Base-by-base conservation (phyloP, 2,888 invertebrate species). In the Leptinotarsa rubiginosa region DNA sequence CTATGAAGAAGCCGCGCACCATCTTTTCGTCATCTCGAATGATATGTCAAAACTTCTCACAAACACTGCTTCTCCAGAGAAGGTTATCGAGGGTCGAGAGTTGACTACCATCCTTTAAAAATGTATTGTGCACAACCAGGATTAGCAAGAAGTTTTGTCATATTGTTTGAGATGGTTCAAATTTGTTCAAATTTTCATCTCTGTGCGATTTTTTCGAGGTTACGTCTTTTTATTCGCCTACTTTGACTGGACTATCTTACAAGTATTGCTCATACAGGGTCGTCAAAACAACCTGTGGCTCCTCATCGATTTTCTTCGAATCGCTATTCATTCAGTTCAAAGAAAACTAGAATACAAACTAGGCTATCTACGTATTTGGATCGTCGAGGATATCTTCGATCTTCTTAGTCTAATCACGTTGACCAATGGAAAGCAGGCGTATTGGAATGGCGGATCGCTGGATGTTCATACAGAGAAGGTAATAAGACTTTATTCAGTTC, bases 231-330 rank as follows among this genome's bases (percentile, higher is more conserved):
- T 41, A 41, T 41, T 41, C 2, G 41, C 41, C 41, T 41, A 41
- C 2, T 41, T 41, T 41, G 41, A 41, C 41, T 41, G 41, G 41
- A 41, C 41, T 41, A 41, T 41, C n/a, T 62, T 41, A 62, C 62
- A 62, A 62, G 62, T 62, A 31, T 62, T 62, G 62, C 62, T 62
- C 62, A 62, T 62, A 62, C 62, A 62, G 62, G 62, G 62, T 62
- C 62, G 62, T 62, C 62, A 62, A 62, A 62, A 62, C 31, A 62
- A 62, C 62, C 62, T 62, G 62, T 62, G 41, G 62, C 31, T 62
- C 62, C 16, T 62, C 62, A 7, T 31, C 31, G 62, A 31, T 62
- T n/a, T n/a, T 15, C 41, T 62, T n/a, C 31, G 62, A 62, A 31
- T 62, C 20, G 62, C 31, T 41, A 41, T 62, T 62, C 62, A 62